These are phyloP conservation scores for Leucophora obtusa DNA, from an alignment of 2,888 invertebrate species.

Conservation along the genomic window DNA sequence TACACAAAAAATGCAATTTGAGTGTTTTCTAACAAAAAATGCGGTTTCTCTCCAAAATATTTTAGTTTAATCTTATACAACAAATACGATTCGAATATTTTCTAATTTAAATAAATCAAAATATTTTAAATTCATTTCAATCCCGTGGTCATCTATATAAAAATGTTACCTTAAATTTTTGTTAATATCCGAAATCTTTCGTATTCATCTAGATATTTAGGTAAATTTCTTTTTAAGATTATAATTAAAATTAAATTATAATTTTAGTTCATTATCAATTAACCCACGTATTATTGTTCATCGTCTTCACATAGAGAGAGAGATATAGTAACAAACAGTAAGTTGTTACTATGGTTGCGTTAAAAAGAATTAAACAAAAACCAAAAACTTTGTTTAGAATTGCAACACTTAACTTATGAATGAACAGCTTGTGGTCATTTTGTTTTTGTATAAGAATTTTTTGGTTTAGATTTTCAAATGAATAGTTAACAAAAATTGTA, in stretches of 20 bases:
- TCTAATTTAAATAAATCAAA: no score
- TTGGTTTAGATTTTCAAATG: neutral
- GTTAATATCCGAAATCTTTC: no score
- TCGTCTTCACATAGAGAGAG: neutral
- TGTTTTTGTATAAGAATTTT: neutral
- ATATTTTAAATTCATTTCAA: no score
- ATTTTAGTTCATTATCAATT: slow-evolving; percentile 22
- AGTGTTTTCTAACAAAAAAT: no score
- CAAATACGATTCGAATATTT: no score
- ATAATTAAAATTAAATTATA: neutral
- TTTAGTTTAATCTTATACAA: no score
- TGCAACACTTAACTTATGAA: slow-evolving; percentile 54
- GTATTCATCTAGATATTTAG: no score
- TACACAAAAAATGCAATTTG: no score
- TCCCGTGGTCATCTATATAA: no score
- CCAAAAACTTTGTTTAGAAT: slow-evolving; percentile 36
- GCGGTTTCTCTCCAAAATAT: no score
- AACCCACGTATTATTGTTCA: neutral
- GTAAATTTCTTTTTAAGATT: no score
- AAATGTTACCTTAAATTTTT: no score
- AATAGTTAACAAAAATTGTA: neutral
- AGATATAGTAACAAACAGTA: slow-evolving; percentile 27
- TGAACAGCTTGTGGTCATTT: slow-evolving; percentile 38
- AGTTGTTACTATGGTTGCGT: slow-evolving; percentile 14
- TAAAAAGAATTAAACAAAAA: slow-evolving; percentile 12